phyloP scores from a whole-genome alignment of 1,140 invertebrate genomes.

The Aphis craccivora region DNA sequence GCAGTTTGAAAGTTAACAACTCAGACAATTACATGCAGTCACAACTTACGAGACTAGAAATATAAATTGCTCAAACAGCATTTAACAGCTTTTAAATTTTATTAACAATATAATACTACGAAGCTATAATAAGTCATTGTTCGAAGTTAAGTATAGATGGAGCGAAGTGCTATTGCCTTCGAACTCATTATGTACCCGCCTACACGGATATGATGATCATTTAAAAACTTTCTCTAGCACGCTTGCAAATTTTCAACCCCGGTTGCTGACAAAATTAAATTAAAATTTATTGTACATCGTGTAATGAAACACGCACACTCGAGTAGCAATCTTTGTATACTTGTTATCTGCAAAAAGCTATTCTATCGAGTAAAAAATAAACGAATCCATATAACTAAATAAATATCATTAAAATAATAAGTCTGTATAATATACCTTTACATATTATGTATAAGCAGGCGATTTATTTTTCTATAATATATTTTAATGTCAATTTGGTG shows the following conservation, averaged over 20 bases:
- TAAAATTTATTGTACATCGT: background rate
- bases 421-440: no score
- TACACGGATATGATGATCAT: background rate
- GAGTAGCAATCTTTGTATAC: no score
- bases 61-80: background rate
- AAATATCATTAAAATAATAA: no score
- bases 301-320: no score
- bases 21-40: background rate
- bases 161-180: background rate
- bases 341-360: no score
- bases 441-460: no score
- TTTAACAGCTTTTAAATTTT: background rate
- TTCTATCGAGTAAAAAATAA: no score
- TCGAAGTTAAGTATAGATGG: background rate
- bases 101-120: background rate
- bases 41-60: background rate
- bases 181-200: background rate
- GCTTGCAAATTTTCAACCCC: background rate
- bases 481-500: background rate
- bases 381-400: no score
- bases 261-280: background rate
- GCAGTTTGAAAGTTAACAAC: background rate
- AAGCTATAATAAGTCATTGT: background rate
- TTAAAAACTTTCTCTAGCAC: background rate
- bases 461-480: no score